These are phyloP conservation scores for Zaprionus bogoriensis DNA, from an alignment of 2,888 invertebrate genomes.

Conservation along the genomic window DNA sequence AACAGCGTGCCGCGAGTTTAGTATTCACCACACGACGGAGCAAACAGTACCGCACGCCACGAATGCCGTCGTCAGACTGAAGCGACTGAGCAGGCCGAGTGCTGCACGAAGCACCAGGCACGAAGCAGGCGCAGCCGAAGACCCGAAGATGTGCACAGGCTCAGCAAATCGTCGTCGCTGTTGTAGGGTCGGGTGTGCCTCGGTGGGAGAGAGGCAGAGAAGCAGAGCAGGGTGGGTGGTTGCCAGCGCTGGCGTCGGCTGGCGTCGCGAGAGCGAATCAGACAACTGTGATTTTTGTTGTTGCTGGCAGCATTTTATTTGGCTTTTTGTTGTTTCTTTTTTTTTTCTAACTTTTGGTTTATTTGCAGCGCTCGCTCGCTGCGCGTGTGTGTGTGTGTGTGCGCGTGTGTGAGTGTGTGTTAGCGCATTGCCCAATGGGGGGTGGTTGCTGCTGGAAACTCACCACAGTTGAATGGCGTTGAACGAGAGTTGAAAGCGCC, in stretches of 20 bases:
- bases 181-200: slow-evolving; percentile 4
- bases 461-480: slow-evolving; percentile 61
- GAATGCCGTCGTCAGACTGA: slow-evolving; percentile 75
- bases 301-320: slow-evolving; percentile 72
- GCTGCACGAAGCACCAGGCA: slow-evolving; percentile 37
- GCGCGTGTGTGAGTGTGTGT: slow-evolving; percentile 31
- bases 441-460: slow-evolving; percentile 59
- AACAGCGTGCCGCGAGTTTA: slow-evolving; percentile 17
- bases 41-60: slow-evolving; percentile 69
- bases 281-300: slow-evolving; percentile 81
- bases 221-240: slow-evolving; percentile 15
- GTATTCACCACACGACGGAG: background rate
- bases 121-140: background rate
- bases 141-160: slow-evolving; percentile 19
- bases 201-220: slow-evolving; percentile 15
- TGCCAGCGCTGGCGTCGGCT: slow-evolving; percentile 59
- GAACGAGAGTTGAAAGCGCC: slow-evolving; percentile 41
- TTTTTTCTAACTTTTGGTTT: slow-evolving; percentile 57
- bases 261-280: slow-evolving; percentile 80
- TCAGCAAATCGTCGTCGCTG: slow-evolving; percentile 58
- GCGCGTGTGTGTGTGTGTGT: slow-evolving; percentile 24
- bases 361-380: slow-evolving; percentile 38
- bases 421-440: slow-evolving; percentile 63
- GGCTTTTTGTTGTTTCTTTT: slow-evolving; percentile 58
- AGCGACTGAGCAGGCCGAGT: slow-evolving; percentile 11